These are phyloP conservation scores for Talpa occidentalis DNA, from an alignment of 2,113 vertebrate species.

Conservation along the genomic window DNA sequence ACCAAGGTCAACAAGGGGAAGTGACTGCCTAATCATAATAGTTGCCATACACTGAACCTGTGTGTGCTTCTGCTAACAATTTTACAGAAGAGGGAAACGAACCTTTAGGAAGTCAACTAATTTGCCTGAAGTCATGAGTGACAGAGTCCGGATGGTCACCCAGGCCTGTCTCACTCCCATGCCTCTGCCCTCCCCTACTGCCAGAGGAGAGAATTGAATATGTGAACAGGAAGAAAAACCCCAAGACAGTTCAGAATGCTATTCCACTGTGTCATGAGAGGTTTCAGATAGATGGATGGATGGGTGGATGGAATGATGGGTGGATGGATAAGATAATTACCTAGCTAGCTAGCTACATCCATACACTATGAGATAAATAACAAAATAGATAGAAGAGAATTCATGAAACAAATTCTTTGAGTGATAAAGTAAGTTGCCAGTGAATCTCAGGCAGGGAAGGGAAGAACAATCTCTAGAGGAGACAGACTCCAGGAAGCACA, in stretches of 20 bases:
- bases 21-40: too few species aligned
- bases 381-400: neutral
- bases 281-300: neutral
- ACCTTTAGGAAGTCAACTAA: neutral
- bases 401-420: neutral
- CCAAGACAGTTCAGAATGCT: neutral
- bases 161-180: neutral
- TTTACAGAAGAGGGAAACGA: neutral
- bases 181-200: neutral
- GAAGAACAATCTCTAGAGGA: constrained; percentile 15
- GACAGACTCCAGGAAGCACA: neutral
- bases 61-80: neutral
- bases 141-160: neutral
- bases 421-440: neutral
- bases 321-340: too few species aligned
- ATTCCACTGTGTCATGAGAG: neutral
- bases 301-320: too few species aligned
- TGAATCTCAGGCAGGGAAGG: neutral
- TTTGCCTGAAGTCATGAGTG: neutral
- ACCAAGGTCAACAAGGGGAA: neutral
- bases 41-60: neutral
- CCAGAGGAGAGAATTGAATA: neutral
- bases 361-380: neutral
- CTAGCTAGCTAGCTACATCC: too few species aligned
- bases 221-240: neutral